Conservation (phyloP, 1,140 invertebrate genomes). For the Saccostrea glomerata region DNA sequence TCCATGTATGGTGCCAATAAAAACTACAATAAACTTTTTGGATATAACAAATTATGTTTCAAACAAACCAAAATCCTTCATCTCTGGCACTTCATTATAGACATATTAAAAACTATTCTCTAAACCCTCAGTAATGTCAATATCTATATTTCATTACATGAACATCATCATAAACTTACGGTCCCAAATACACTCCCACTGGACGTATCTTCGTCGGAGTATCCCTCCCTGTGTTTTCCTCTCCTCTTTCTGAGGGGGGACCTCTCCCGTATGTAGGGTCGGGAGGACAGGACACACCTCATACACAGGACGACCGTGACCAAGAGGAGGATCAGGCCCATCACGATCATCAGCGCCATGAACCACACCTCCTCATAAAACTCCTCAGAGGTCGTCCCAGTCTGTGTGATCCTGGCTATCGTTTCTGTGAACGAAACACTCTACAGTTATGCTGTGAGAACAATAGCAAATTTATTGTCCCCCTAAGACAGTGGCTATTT, state of each 20-base stretch:
- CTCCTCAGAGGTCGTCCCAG: neutral
- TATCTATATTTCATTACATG: too few relatives aligned
- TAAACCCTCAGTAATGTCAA: too few relatives aligned
- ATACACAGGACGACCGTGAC: slow-evolving; percentile 68
- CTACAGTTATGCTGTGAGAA: too few relatives aligned
- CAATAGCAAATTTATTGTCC: too few relatives aligned
- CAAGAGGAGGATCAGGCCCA: slow-evolving; percentile 69
- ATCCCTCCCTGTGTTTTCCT: neutral
- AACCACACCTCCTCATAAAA: slow-evolving; percentile 77
- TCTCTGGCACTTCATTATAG: too few relatives aligned
- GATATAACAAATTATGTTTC: too few relatives aligned
- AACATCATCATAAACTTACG: slow-evolving; percentile 25
- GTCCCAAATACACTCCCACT: slow-evolving; percentile 52
- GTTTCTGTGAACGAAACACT: slow-evolving; percentile 34
- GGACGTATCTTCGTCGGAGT: neutral
- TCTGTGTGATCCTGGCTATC: slow-evolving; percentile 66
- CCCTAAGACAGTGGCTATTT: too few relatives aligned
- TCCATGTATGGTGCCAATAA: too few relatives aligned
- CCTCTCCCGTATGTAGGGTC: slow-evolving; percentile 75
- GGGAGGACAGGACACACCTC: slow-evolving; percentile 53
- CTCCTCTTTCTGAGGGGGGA: slow-evolving; percentile 63
- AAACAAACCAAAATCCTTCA: too few relatives aligned
- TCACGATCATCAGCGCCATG: slow-evolving; percentile 70
- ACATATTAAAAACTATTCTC: too few relatives aligned
- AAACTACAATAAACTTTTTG: too few relatives aligned